A percentile compares a stretch with the other conserved stretches of the same genome.
Conservation (phyloP, 2,113 vertebrate species). For the Nycticorax nycticorax region DNA sequence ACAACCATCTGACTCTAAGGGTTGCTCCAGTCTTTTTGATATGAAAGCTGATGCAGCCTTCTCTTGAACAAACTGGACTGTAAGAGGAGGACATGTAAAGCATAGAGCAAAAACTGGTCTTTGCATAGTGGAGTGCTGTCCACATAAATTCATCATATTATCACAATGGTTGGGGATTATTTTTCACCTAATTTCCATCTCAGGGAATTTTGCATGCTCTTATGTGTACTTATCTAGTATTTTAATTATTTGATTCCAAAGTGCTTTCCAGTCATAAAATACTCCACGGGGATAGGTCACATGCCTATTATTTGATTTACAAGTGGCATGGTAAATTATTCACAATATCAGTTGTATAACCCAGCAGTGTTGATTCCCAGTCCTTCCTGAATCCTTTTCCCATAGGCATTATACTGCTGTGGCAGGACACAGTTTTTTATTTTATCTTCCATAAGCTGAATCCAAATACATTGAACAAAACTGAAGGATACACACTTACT, state of each 20-base stretch:
- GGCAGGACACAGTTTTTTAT: not conserved
- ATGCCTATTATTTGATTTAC: not conserved
- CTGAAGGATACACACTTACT: not conserved
- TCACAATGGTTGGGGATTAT: not conserved
- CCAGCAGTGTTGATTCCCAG: not conserved
- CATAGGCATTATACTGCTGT: not conserved
- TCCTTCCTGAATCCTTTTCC: not conserved
- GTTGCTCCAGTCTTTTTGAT: not conserved
- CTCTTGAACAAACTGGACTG: not conserved
- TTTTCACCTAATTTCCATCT: not conserved
- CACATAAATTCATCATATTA: not conserved
- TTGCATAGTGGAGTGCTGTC: not conserved
- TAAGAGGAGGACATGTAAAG: not conserved
- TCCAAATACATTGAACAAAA: not conserved
- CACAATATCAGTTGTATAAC: not conserved
- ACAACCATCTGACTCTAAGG: not conserved
- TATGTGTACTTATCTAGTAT: not conserved
- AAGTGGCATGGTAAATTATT: not conserved
- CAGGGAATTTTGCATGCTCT: not conserved
- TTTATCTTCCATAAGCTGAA: not conserved
- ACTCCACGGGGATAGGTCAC: not conserved
- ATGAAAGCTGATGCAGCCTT: not conserved
- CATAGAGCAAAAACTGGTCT: not conserved
- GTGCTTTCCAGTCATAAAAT: not conserved
- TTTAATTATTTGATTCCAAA: not conserved